Evolutionary conservation across 2,797 vertebrate species (phyloP).

Genomic region (Bryconaethiops microstoma): DNA sequence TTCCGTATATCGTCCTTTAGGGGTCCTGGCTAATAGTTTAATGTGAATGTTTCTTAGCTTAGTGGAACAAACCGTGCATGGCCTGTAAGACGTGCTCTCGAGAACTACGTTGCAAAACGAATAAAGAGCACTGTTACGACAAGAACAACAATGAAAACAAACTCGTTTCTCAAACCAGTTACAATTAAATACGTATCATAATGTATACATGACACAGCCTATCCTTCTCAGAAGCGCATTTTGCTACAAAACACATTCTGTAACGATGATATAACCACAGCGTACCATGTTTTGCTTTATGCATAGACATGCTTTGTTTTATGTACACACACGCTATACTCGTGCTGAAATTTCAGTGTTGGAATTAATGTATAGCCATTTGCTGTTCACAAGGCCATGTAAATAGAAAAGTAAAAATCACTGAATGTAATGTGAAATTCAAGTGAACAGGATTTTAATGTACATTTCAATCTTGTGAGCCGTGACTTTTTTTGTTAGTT

Average conservation of each 20-base stretch:
- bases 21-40: constrained; percentile 32
- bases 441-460: constrained; percentile 31
- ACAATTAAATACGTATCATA: background rate
- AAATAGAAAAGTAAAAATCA: background rate
- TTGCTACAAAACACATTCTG: background rate
- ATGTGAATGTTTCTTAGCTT: constrained; percentile 45
- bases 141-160: background rate
- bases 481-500: constrained; percentile 4
- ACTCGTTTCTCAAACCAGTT: constrained; percentile 7
- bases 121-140: constrained; percentile 15
- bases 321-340: background rate
- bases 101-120: constrained; percentile 24
- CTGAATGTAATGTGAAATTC: constrained; percentile 46
- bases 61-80: constrained; percentile 41
- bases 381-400: constrained; percentile 25
- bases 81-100: constrained; percentile 41
- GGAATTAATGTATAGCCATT: constrained; percentile 24
- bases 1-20: constrained; percentile 27
- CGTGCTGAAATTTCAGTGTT: background rate
- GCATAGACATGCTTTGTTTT: constrained; percentile 16
- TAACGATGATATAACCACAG: constrained; percentile 7
- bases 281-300: constrained; percentile 28
- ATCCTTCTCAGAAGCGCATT: background rate
- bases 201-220: background rate
- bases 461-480: constrained; percentile 19